Evolutionary conservation across 2,797 vertebrate species (phyloP).

Genomic region (Hyperoplus lanceolatus): DNA sequence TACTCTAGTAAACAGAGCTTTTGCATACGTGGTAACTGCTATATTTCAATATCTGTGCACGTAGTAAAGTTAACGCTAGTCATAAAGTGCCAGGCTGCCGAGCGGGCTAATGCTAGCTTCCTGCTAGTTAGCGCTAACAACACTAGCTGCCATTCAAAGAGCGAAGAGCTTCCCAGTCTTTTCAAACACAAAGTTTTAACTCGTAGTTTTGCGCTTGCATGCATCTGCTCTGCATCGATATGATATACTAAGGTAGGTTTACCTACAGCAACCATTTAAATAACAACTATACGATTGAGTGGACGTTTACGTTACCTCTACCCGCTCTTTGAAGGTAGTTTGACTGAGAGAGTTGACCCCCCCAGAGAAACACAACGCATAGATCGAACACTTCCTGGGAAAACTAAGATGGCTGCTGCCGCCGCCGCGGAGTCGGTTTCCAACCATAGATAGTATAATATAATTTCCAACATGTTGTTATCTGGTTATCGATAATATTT

Average conservation of each 20-base stretch:
- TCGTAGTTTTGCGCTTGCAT: neutral
- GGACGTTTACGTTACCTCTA: slow-evolving; percentile 65
- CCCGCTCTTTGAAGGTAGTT: slow-evolving; percentile 75
- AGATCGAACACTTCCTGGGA: slow-evolving; percentile 72
- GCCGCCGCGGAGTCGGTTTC: neutral
- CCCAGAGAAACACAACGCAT: slow-evolving; percentile 65
- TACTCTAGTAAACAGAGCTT: fast-evolving
- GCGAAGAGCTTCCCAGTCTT: slow-evolving; percentile 37
- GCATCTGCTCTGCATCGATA: fast-evolving
- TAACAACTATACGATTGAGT: neutral
- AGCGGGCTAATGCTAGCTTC: slow-evolving; percentile 59
- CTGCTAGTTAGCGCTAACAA: slow-evolving; percentile 70
- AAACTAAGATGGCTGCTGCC: slow-evolving; percentile 78
- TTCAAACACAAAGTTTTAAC: slow-evolving; percentile 29
- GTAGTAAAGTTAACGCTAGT: neutral
- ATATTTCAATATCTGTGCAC: fast-evolving
- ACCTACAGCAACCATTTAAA: neutral
- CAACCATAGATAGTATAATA: too few relatives aligned
- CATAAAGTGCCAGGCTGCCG: slow-evolving; percentile 8
- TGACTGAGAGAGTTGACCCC: slow-evolving; percentile 78
- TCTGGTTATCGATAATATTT: neutral
- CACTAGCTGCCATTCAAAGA: slow-evolving; percentile 73
- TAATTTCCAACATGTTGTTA: neutral
- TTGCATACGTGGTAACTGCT: fast-evolving
- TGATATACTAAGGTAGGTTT: fast-evolving